Conservation (phyloP, 2,888 invertebrate species). For the Nomada lathburiana region DNA sequence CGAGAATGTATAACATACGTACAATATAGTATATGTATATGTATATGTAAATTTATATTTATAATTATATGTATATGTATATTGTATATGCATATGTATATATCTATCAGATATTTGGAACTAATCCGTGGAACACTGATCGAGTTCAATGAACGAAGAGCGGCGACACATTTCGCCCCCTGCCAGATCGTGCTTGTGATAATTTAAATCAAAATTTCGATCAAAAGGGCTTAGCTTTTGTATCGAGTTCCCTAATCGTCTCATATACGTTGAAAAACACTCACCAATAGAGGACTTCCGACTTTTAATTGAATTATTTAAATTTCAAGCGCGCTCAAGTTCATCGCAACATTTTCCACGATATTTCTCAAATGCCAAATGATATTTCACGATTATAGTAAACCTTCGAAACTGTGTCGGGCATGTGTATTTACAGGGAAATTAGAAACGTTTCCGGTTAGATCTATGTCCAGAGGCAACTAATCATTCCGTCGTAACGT, state of each 20-base stretch:
- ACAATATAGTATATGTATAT: conserved; percentile 45
- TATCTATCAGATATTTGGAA: conserved; percentile 22
- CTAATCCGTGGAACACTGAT: conserved; percentile 2
- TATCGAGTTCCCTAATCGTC: conserved; percentile 19
- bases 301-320: background rate
- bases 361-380: conserved; percentile 65
- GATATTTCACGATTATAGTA: conserved; percentile 36
- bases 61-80: background rate
- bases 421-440: conserved; percentile 48
- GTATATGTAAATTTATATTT: background rate
- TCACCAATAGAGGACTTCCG: background rate
- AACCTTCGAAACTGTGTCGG: conserved; percentile 25
- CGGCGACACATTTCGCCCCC: background rate
- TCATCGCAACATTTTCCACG: conserved; percentile 12
- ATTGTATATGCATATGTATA: conserved; percentile 36
- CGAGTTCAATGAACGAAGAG: conserved; percentile 28
- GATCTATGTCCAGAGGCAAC: conserved; percentile 27
- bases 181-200: conserved; percentile 37
- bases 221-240: conserved; percentile 37
- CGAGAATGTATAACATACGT: conserved; percentile 59
- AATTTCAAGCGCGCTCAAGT: conserved; percentile 33
- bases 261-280: background rate
- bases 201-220: conserved; percentile 43
- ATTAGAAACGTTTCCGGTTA: conserved; percentile 45
- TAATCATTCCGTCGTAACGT: conserved; percentile 36